Conservation (phyloP, 1,140 invertebrate genomes). For the Halictus rubicundus region DNA sequence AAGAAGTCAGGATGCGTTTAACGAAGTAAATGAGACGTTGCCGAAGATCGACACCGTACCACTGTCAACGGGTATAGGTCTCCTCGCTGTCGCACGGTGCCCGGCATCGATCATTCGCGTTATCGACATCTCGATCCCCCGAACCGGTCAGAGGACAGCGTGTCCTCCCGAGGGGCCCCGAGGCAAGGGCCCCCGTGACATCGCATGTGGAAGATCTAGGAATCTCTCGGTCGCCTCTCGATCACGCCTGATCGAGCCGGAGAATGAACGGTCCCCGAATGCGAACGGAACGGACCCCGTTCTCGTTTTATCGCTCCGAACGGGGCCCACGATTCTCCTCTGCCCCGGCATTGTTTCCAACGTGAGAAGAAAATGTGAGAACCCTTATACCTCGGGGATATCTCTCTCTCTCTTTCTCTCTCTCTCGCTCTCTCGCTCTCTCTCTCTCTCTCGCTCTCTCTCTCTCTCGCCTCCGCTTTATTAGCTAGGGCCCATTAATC, state of each 20-base stretch:
- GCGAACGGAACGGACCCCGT: conserved; percentile 61
- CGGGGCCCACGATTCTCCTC: not conserved
- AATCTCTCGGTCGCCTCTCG: conserved; percentile 65
- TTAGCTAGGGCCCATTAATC: no score
- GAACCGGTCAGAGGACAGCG: conserved; percentile 62
- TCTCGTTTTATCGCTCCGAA: conserved; percentile 37
- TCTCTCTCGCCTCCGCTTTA: no score
- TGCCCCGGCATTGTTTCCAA: conserved; percentile 32
- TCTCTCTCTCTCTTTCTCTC: not conserved
- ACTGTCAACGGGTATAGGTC: conserved; percentile 29
- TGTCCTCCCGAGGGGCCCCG: conserved; percentile 40
- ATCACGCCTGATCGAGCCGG: conserved; percentile 73
- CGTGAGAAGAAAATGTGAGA: conserved; percentile 42
- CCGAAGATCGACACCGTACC: conserved; percentile 53
- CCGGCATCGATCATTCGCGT: conserved; percentile 77
- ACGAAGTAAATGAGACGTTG: conserved; percentile 62
- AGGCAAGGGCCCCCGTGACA: conserved; percentile 36
- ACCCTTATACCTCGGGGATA: not conserved
- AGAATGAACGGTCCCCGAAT: conserved; percentile 71
- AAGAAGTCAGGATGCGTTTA: conserved; percentile 39
- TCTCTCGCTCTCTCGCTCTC: no score
- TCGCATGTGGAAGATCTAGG: conserved; percentile 68
- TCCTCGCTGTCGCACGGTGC: conserved; percentile 44
- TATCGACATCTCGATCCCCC: conserved; percentile 75
- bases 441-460: no score